These are phyloP conservation scores for Otocyon megalotis DNA, from an alignment of 2,113 vertebrate genomes.

Conservation along the genomic window DNA sequence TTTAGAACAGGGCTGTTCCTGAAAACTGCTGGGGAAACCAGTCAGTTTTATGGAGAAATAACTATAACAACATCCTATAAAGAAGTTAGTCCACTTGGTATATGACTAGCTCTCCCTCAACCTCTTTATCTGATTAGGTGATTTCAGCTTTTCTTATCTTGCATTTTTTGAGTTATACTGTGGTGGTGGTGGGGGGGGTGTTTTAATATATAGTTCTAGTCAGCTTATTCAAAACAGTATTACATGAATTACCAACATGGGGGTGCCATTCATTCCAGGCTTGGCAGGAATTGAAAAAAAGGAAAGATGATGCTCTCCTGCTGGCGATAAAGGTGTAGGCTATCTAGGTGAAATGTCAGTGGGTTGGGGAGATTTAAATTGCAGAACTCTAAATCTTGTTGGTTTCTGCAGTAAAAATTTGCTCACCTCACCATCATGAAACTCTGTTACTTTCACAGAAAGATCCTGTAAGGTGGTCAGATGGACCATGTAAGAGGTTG, in stretches of 20 bases:
- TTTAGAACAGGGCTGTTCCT: background rate
- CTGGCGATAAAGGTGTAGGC: fast-evolving
- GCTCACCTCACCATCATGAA: background rate
- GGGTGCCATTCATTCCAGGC: background rate
- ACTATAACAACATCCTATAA: background rate
- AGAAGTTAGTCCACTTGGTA: background rate
- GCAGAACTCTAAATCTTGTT: background rate
- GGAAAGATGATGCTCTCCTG: fast-evolving
- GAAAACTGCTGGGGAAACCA: background rate
- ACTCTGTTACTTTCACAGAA: background rate
- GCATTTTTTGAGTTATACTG: background rate
- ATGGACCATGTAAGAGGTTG: fast-evolving
- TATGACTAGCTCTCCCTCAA: background rate
- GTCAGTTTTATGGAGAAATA: background rate
- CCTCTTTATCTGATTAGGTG: background rate
- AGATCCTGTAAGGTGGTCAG: background rate
- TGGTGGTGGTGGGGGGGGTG: background rate
- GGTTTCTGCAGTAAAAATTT: background rate
- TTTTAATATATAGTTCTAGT: no score
- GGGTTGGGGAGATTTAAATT: background rate
- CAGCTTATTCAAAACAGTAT: background rate
- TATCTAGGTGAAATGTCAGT: background rate
- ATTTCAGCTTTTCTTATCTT: background rate
- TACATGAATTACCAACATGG: fast-evolving
- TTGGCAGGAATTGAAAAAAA: background rate